phyloP scores from a whole-genome alignment of 1,140 invertebrate genomes.

The Vollenhovia emeryi region DNA sequence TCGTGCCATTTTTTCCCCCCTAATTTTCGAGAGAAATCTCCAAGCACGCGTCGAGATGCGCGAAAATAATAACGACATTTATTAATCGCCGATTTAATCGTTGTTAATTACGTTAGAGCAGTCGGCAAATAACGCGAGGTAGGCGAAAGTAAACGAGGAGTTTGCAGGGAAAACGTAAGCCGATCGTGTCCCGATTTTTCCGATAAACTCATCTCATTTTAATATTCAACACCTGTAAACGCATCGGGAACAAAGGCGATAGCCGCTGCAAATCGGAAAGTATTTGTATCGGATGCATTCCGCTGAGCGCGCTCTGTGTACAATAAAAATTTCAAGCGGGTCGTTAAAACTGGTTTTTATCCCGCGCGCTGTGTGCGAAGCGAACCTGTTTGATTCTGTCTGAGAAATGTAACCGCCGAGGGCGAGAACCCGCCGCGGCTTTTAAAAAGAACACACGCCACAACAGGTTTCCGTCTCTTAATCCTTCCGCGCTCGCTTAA shows the following conservation, averaged over 20 bases:
- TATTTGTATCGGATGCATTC: slow-evolving; percentile 53
- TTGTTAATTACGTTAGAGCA: background rate
- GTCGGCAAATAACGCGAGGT: slow-evolving; percentile 30
- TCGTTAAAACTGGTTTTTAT: slow-evolving; percentile 62
- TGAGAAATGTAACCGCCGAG: slow-evolving; percentile 67
- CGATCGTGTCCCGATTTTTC: slow-evolving; percentile 42
- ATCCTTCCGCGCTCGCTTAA: slow-evolving; percentile 61
- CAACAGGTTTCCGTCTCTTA: slow-evolving; percentile 72
- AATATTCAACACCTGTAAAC: slow-evolving; percentile 59
- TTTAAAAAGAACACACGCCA: slow-evolving; percentile 67
- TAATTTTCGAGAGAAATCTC: background rate
- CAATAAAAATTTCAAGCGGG: slow-evolving; percentile 58
- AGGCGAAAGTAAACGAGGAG: slow-evolving; percentile 23
- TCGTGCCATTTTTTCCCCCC: background rate
- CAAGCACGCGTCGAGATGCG: background rate
- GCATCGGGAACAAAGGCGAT: slow-evolving; percentile 55
- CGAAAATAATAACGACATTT: background rate
- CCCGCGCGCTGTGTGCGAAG: background rate
- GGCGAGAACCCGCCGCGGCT: slow-evolving; percentile 64
- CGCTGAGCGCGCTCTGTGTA: slow-evolving; percentile 29
- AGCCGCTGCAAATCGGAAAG: slow-evolving; percentile 41
- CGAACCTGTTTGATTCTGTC: slow-evolving; percentile 73
- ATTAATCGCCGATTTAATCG: background rate
- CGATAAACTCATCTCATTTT: slow-evolving; percentile 56
- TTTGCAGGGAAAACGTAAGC: slow-evolving; percentile 1